These are phyloP conservation scores for Drosophila leontia DNA, from an alignment of 1,140 invertebrate species.

Conservation along the genomic window DNA sequence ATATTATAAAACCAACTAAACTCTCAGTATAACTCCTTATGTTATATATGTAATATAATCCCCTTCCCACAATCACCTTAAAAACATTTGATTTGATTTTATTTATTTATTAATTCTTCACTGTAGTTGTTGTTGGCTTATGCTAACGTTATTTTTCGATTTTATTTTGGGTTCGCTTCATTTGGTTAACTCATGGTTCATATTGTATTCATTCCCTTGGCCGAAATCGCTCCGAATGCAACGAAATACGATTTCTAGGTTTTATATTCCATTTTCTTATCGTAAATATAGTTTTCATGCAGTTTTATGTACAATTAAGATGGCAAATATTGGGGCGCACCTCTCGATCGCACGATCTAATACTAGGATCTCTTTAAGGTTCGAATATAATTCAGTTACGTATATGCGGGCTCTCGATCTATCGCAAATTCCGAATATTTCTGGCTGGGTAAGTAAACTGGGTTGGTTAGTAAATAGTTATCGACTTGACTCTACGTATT, in stretches of 20 bases:
- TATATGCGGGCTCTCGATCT: slow-evolving; percentile 63
- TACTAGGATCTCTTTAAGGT: slow-evolving; percentile 55
- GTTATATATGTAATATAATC: no score
- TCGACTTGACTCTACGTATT: slow-evolving; percentile 70
- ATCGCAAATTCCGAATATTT: slow-evolving; percentile 39
- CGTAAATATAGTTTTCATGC: slow-evolving; percentile 46
- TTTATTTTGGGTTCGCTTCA: slow-evolving; percentile 32
- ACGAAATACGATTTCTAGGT: slow-evolving; percentile 1
- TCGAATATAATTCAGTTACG: slow-evolving; percentile 81
- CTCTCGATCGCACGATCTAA: slow-evolving; percentile 38
- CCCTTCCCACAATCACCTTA: background rate
- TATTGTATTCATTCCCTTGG: slow-evolving; percentile 39
- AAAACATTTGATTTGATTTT: slow-evolving; percentile 48
- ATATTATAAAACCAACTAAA: no score
- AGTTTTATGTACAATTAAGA: slow-evolving; percentile 66
- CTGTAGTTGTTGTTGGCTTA: slow-evolving; percentile 64
- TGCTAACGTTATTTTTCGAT: slow-evolving; percentile 52
- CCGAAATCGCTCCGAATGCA: slow-evolving; percentile 34
- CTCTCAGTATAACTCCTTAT: no score
- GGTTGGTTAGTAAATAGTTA: slow-evolving; percentile 57
- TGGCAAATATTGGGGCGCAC: slow-evolving; percentile 47
- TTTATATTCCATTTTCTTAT: slow-evolving; percentile 39
- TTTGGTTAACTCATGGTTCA: slow-evolving; percentile 35
- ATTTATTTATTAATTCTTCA: slow-evolving; percentile 70
- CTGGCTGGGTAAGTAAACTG: slow-evolving; percentile 54